These are phyloP conservation scores for Allophyes oxyacanthae DNA, from an alignment of 2,888 invertebrate species.

Conservation along the genomic window DNA sequence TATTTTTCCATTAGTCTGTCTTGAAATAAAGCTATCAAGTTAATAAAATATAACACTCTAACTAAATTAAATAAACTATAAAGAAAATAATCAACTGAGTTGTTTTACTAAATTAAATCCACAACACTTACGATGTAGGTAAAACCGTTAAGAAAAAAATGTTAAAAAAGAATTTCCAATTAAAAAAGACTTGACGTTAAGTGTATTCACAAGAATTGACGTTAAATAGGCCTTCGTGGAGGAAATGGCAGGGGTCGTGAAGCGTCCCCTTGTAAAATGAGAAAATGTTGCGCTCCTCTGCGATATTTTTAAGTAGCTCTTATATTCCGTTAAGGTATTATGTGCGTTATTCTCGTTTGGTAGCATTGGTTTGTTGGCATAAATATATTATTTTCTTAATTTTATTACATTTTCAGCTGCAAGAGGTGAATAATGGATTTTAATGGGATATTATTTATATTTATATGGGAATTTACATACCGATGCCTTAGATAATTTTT, in stretches of 20 bases:
- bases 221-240: conserved; percentile 34
- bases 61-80: conserved; percentile 1
- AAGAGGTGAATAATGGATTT: too few species aligned
- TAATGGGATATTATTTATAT: too few species aligned
- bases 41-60: background rate
- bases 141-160: conserved; percentile 20
- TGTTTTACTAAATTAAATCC: conserved; percentile 14
- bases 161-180: conserved; percentile 47
- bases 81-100: conserved; percentile 1
- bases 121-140: conserved; percentile 5
- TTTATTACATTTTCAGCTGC: too few species aligned
- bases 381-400: too few species aligned
- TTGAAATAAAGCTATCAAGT: background rate
- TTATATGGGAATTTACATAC: too few species aligned
- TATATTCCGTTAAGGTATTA: too few species aligned
- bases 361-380: too few species aligned
- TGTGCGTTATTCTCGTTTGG: background rate
- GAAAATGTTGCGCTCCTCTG: conserved; percentile 17
- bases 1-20: background rate
- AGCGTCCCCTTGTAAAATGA: conserved; percentile 5
- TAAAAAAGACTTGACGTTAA: conserved; percentile 30
- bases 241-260: conserved; percentile 23
- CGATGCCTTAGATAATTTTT: too few species aligned
- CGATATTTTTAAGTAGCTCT: conserved; percentile 11
- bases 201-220: conserved; percentile 47